Conservation (phyloP, 2,113 vertebrate species). For the Daubentonia madagascariensis region DNA sequence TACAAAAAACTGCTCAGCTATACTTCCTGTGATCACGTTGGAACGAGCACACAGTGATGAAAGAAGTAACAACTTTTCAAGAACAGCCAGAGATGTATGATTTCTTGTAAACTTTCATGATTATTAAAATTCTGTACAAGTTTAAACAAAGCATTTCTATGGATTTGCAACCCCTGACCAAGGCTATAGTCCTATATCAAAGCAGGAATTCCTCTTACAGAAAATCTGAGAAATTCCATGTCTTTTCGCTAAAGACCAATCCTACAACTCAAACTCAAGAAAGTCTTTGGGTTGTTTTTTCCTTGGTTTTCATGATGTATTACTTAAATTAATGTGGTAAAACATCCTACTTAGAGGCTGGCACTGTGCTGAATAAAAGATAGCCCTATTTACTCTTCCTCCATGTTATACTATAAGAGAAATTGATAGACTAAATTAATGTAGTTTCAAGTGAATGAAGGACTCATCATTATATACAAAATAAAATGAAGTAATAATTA, state of each 20-base stretch:
- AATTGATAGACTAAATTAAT: background rate
- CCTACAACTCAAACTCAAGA: background rate
- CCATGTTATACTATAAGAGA: background rate
- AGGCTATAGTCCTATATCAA: background rate
- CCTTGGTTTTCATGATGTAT: background rate
- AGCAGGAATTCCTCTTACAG: background rate
- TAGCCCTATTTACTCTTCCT: background rate
- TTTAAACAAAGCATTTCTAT: background rate
- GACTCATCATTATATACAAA: background rate
- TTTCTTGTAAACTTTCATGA: background rate
- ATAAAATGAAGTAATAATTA: background rate
- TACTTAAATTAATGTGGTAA: background rate
- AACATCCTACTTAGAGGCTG: background rate
- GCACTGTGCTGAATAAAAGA: background rate
- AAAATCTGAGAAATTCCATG: background rate
- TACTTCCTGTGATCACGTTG: background rate
- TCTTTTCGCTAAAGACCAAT: background rate
- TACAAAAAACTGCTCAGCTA: background rate
- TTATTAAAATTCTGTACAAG: conserved; percentile 11
- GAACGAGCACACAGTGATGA: background rate
- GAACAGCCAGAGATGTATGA: background rate
- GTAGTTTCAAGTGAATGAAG: background rate
- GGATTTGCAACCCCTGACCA: background rate
- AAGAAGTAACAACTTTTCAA: background rate
- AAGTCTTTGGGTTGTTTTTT: background rate